Evolutionary conservation across 2,797 vertebrate species (phyloP).

Genomic region (Myoxocephalus aenaeus): DNA sequence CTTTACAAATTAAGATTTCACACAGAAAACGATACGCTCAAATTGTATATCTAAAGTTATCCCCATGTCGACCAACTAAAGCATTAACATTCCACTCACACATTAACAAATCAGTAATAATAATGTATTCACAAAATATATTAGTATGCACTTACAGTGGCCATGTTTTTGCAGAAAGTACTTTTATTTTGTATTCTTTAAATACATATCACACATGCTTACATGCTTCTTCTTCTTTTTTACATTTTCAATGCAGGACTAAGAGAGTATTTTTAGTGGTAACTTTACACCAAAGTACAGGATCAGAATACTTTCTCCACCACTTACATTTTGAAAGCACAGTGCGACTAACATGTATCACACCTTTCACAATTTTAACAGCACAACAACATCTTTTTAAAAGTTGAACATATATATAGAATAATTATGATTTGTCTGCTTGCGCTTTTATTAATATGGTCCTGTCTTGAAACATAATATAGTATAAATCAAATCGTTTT

Average conservation of each 20-base stretch:
- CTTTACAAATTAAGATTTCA: neutral
- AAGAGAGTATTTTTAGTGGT: neutral
- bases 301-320: neutral
- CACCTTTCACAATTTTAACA: neutral
- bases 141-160: neutral
- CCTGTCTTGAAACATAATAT: neutral
- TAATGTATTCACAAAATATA: neutral
- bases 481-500: neutral
- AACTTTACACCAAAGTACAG: neutral
- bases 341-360: neutral
- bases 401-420: too few species aligned
- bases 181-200: neutral
- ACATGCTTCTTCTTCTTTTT: too few species aligned
- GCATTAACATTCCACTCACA: neutral
- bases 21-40: neutral
- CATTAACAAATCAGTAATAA: neutral
- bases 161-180: neutral
- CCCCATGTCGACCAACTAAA: neutral
- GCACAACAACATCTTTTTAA: neutral
- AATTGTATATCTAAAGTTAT: neutral
- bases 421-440: too few species aligned
- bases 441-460: too few species aligned
- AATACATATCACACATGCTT: neutral
- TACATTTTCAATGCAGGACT: neutral
- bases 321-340: neutral